Percentiles rank a stretch among this genome's conserved stretches.
These are phyloP conservation scores for Neomorphus geoffroyi DNA, from an alignment of 2,797 vertebrate species.

Conservation along the genomic window DNA sequence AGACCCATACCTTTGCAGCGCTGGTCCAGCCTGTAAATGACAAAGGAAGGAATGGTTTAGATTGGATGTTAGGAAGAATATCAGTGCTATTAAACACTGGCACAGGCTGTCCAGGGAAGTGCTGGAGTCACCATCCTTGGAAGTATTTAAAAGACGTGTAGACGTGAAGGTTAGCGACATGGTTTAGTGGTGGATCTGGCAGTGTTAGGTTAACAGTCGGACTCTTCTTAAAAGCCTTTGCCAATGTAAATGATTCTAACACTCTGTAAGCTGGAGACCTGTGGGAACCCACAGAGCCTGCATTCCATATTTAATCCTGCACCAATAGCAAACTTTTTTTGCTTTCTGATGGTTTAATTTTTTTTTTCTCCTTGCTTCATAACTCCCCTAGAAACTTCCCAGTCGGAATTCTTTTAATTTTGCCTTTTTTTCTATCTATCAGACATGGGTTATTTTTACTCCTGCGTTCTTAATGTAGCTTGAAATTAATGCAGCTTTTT, in stretches of 20 bases:
- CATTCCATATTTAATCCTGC: neutral
- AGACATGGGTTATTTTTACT: constrained; percentile 25
- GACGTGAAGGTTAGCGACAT: neutral
- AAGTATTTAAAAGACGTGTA: neutral
- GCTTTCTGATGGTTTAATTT: neutral
- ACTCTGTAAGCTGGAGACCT: neutral
- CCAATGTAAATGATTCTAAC: neutral
- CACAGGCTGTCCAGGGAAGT: neutral
- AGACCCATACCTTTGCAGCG: neutral
- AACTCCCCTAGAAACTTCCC: neutral
- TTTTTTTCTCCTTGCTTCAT: neutral
- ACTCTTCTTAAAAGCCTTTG: neutral
- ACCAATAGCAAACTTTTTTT: neutral
- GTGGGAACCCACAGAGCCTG: neutral
- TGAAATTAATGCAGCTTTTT: constrained; percentile 56
- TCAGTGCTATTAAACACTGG: neutral
- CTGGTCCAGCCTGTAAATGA: neutral
- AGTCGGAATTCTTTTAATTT: constrained; percentile 28
- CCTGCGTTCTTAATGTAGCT: constrained; percentile 51
- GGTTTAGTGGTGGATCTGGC: neutral
- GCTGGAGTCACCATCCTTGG: neutral
- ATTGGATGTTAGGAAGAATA: neutral
- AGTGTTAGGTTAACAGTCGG: neutral
- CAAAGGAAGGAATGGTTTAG: neutral
- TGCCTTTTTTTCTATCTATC: neutral